A percentile compares a stretch with the other conserved stretches of the same genome.
Evolutionary conservation across 1,140 invertebrate genomes (phyloP).

Genomic region (Ladona fulva): DNA sequence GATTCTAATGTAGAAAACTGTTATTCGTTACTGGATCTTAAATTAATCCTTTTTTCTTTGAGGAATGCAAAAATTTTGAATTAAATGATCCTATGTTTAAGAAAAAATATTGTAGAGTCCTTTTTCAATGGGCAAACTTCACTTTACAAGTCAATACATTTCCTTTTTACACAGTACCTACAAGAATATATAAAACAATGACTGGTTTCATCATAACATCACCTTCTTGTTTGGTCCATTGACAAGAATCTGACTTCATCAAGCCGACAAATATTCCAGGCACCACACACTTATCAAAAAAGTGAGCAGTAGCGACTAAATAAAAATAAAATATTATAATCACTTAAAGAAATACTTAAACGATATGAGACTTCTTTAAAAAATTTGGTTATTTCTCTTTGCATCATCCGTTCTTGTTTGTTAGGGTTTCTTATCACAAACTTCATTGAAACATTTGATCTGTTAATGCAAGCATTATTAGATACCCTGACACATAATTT

Average conservation of each 20-base stretch:
- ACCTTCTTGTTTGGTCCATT: neutral
- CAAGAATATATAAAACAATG: constrained; percentile 4
- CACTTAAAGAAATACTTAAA: neutral
- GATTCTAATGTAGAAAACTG: neutral
- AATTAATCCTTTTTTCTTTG: neutral
- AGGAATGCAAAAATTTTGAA: neutral
- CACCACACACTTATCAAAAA: neutral
- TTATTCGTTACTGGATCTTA: neutral
- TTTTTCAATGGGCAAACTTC: neutral
- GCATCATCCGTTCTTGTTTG: neutral
- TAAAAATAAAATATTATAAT: neutral
- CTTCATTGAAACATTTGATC: neutral
- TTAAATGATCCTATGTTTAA: neutral
- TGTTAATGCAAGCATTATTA: neutral
- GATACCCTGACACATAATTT: neutral
- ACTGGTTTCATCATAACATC: neutral
- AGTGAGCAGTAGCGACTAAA: neutral
- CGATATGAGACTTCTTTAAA: neutral
- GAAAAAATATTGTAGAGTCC: neutral
- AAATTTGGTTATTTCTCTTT: neutral
- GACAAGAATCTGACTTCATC: neutral
- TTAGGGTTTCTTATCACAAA: neutral
- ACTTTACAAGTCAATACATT: neutral
- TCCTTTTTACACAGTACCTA: neutral
- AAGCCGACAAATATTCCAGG: neutral